phyloP scores from a whole-genome alignment of 2,888 invertebrate species.

The Oxycera nigricornis region DNA sequence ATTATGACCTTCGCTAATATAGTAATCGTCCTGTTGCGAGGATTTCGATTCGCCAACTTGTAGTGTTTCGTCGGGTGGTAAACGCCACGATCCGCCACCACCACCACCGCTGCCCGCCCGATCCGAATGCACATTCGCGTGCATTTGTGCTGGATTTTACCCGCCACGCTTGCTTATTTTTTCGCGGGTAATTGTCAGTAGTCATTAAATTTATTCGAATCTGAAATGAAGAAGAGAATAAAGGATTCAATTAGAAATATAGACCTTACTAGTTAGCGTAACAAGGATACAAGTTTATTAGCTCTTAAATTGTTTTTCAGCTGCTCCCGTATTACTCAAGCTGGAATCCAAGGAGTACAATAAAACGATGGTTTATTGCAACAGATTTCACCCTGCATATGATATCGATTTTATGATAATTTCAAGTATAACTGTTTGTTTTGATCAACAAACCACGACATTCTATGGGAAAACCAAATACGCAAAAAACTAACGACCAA shows the following conservation, averaged over 20 bases:
- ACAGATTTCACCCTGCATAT: no score
- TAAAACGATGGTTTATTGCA: no score
- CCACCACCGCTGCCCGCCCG: conserved; percentile 66
- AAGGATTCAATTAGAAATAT: not conserved
- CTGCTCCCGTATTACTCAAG: no score
- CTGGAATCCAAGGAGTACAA: no score
- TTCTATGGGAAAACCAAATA: not conserved
- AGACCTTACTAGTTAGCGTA: no score
- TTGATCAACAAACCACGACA: not conserved
- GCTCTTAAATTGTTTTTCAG: no score
- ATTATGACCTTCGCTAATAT: conserved; percentile 83
- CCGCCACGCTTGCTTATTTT: conserved; percentile 68
- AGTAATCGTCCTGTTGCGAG: conserved; percentile 80
- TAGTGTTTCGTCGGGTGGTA: conserved; percentile 90
- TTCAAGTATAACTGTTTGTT: not conserved
- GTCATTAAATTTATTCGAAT: conserved; percentile 42
- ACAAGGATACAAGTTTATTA: no score
- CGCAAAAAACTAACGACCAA: no score
- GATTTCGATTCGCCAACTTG: conserved; percentile 90
- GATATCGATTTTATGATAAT: not conserved
- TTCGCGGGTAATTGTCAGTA: conserved; percentile 49
- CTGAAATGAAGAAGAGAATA: not conserved
- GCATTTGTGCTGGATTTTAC: conserved; percentile 66
- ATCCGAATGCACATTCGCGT: conserved; percentile 88
- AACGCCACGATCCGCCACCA: conserved; percentile 79